Evolutionary conservation across 2,888 invertebrate genomes (phyloP), one percentile per base, ranked within the genome.

Genomic region (Toxonevra muliebris): DNA sequence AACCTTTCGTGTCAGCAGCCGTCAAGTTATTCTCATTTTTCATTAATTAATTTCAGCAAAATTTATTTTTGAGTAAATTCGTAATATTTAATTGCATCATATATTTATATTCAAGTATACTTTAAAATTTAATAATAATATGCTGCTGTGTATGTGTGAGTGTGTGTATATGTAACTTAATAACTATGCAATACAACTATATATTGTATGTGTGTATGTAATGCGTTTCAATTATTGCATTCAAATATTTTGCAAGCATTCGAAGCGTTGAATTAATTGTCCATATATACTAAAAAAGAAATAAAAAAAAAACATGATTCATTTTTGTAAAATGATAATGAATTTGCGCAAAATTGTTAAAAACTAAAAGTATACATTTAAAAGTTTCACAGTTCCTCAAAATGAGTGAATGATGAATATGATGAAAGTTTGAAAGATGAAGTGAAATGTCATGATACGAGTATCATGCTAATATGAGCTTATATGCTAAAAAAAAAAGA

Each of bases 11-110:
- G n/a, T n/a, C 4, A 9, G 9, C 15, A 20, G n/a, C 1, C 12
- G 9, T 40, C 7, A 48, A 17, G 30, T 19, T 40, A 62, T 53
- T 19, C n/a, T 40, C 3, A 13, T 19, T 42, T 53, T 42, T 53
- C 13, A 15, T 40, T 7, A 19, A 20, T 42, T 62, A 41, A 52
- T 43, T 61, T 52, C 50, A n/a, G 41, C 30, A 50, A 59, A 61
- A 58, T 52, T 69, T 71, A 61, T 66, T 66, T 78, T 76, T 76
- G 79, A 76, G 79, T 80, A 80, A 81, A 79, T 80, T 81, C 78
- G 79, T 76, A 74, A 71, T 76, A 77, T 73, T 75, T 75, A 54
- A 48, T 55, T 60, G 65, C 45, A 54, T 54, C 54, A 10, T 48
- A 48, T 48, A 48, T n/a, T 48, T 48, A 54, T 54, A 48, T 48